phyloP scores from a whole-genome alignment of 1,140 invertebrate genomes.

The Solenopsis fugax region DNA sequence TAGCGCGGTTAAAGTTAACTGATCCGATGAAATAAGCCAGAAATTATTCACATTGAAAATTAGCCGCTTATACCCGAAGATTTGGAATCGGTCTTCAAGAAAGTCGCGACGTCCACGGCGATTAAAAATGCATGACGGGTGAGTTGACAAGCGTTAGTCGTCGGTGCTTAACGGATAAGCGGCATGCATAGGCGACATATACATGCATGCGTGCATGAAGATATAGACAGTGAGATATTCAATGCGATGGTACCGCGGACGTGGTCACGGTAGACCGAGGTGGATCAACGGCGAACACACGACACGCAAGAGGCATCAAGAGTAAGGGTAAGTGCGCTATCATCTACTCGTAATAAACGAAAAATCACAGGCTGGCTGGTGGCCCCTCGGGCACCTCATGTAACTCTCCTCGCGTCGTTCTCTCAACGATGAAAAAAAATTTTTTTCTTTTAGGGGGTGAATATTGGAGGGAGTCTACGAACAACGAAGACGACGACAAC shows the following conservation, averaged over 20 bases:
- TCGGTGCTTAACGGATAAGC: neutral
- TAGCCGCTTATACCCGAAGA: neutral
- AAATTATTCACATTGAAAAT: slow-evolving; percentile 41
- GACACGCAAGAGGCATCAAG: slow-evolving; percentile 29
- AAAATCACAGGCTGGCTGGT: slow-evolving; percentile 78
- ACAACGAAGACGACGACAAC: slow-evolving; percentile 65
- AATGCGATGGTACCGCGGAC: slow-evolving; percentile 19
- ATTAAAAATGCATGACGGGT: slow-evolving; percentile 46
- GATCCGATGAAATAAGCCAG: neutral
- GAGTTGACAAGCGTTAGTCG: slow-evolving; percentile 41
- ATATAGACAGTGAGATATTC: slow-evolving; percentile 10
- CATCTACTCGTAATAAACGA: slow-evolving; percentile 64
- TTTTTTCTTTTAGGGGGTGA: slow-evolving; percentile 12
- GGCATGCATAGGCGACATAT: slow-evolving; percentile 58
- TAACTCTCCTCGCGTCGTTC: slow-evolving; percentile 37
- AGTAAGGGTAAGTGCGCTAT: slow-evolving; percentile 30
- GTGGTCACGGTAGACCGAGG: neutral
- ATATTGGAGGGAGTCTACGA: slow-evolving; percentile 17
- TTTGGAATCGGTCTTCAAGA: neutral
- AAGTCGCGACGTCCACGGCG: neutral
- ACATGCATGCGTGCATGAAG: slow-evolving; percentile 66
- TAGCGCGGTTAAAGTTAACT: neutral
- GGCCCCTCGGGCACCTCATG: slow-evolving; percentile 70
- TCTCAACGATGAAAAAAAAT: slow-evolving; percentile 6
- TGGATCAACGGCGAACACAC: slow-evolving; percentile 5